Conservation (phyloP, 1,140 invertebrate genomes). For the Cotesia vestalis region DNA sequence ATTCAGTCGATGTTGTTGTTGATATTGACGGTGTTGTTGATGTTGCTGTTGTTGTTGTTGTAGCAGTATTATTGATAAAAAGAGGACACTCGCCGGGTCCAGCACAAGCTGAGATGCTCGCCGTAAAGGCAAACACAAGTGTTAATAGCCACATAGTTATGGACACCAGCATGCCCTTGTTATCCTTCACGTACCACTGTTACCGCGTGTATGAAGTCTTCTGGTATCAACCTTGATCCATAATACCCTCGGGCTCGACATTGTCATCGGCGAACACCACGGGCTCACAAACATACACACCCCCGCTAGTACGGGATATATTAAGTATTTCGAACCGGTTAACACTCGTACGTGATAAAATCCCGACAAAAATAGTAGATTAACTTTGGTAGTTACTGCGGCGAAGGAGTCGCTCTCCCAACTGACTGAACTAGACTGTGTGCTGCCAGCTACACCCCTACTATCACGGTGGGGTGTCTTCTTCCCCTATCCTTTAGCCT, state of each 20-base stretch:
- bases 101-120: slow-evolving; percentile 30
- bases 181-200: slow-evolving; percentile 31
- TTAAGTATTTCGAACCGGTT: background rate
- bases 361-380: background rate
- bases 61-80: too few species aligned
- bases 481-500: slow-evolving; percentile 18
- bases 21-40: too few species aligned
- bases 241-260: background rate
- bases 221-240: background rate
- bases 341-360: too few species aligned
- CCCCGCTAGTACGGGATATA: too few species aligned
- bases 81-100: slow-evolving; percentile 23
- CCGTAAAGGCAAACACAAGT: slow-evolving; percentile 30
- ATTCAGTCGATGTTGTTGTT: slow-evolving; percentile 9
- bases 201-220: slow-evolving; percentile 4
- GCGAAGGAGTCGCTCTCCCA: slow-evolving; percentile 30
- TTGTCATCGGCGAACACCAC: slow-evolving; percentile 11
- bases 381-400: slow-evolving; percentile 8
- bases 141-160: slow-evolving; percentile 35
- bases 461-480: slow-evolving; percentile 14
- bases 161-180: slow-evolving; percentile 24
- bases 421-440: slow-evolving; percentile 39
- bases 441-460: slow-evolving; percentile 45
- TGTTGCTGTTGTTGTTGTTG: too few species aligned
- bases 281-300: slow-evolving; percentile 2